These are phyloP conservation scores for Tachina fera DNA, from an alignment of 2,888 invertebrate genomes.

Conservation along the genomic window DNA sequence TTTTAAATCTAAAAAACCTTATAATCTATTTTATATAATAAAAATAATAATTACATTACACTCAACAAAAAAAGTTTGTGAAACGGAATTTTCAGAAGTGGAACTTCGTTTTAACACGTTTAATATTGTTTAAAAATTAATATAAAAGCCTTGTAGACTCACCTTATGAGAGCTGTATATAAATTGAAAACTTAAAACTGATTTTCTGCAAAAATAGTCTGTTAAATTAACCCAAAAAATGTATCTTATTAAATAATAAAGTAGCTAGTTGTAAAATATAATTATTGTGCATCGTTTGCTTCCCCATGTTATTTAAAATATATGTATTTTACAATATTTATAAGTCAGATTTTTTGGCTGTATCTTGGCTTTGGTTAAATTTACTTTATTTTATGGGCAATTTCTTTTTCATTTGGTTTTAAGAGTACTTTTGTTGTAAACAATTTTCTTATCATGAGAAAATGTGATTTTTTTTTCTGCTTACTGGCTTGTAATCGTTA, in stretches of 20 bases:
- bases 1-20: slow-evolving; percentile 68
- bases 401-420: slow-evolving; percentile 35
- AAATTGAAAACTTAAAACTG: no score
- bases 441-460: slow-evolving; percentile 68
- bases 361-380: neutral
- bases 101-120: no score
- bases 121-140: no score
- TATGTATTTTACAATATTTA: neutral
- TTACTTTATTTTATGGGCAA: slow-evolving; percentile 1
- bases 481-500: slow-evolving; percentile 23
- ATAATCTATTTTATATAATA: slow-evolving; percentile 63
- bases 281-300: no score
- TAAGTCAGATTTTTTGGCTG: neutral
- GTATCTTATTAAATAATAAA: no score
- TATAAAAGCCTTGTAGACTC: no score
- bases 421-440: slow-evolving; percentile 41
- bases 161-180: no score
- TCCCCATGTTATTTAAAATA: no score
- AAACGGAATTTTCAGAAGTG: no score
- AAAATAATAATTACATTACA: slow-evolving; percentile 27
- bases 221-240: no score
- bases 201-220: no score
- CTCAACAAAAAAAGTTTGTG: slow-evolving; percentile 4
- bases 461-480: slow-evolving; percentile 27
- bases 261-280: no score